Evolutionary conservation across 2,888 invertebrate species (phyloP).

Genomic region (Brachypalpus laphriformis): DNA sequence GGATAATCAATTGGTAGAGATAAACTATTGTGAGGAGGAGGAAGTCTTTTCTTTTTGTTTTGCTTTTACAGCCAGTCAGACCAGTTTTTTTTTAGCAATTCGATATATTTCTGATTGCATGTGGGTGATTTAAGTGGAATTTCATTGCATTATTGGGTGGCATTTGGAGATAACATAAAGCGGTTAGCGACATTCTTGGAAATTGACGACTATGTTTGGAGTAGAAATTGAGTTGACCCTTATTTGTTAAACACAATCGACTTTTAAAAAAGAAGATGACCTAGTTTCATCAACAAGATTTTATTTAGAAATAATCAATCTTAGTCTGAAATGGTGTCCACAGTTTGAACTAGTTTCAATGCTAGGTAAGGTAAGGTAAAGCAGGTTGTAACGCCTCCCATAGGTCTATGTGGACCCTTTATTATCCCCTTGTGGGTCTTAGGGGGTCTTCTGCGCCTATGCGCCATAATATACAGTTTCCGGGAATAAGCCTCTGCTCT

Average conservation of each 20-base stretch:
- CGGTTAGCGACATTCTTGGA: neutral
- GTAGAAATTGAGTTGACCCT: neutral
- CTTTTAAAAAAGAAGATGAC: neutral
- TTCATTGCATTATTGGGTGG: neutral
- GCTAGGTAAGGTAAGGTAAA: no score
- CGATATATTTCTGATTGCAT: neutral
- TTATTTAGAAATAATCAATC: no score
- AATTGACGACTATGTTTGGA: neutral
- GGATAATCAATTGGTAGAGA: conserved; percentile 36
- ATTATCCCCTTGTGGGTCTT: no score
- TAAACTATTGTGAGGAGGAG: conserved; percentile 14
- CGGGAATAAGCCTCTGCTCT: no score
- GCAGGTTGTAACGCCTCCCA: no score
- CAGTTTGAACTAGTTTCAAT: no score
- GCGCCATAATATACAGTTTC: no score
- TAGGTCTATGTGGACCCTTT: no score
- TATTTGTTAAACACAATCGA: neutral
- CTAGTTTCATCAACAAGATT: neutral
- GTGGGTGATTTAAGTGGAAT: conserved; percentile 12
- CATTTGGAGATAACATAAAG: neutral
- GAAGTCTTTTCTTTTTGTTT: conserved; percentile 9
- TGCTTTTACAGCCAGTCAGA: neutral
- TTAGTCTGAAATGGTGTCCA: no score
- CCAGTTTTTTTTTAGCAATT: neutral
- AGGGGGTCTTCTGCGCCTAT: no score